Base-by-base conservation (phyloP, 1,140 invertebrate genomes). In the Polypedilum pembai region DNA sequence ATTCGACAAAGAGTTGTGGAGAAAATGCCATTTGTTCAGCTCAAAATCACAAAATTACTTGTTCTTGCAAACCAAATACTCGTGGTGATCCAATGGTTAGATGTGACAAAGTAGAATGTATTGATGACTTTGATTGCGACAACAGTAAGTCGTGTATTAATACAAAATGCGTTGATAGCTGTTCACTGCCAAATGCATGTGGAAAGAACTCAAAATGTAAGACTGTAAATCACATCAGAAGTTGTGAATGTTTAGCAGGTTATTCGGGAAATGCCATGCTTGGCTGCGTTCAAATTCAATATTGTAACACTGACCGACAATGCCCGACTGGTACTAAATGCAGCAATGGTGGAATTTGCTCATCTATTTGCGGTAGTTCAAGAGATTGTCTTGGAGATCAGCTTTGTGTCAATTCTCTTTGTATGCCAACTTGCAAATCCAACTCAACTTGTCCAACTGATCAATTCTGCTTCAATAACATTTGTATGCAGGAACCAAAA, bases 241-340 rank as follows among this genome's bases (percentile, higher is more conserved):
- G 91, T 12, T 96, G 94, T 79, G 87, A 87, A 7, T 96, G 94
- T 80, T 83, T 88, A 79, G 84, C 91, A 17, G 94, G 93, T 18
- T 91, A 88, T 75, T 94, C 92, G 8, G 94, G 94, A 73, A 92
- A 95, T 83, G 91, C 94, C 17, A 89, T 91, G 75, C 83, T 94
- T 40, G 92, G 92, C 8, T 94, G 93, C 79, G 88, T 92, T 45
- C 85, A 87, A 3, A 84, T 94, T 41, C 90, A 93, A 76, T 92
- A 92, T 78, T 95, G 93, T 79, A 88, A 87, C 73, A 82, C 83
- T 76, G 91, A 94, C 74, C 86, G 82, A 20, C 91, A 93, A 77
- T 95, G 93, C 79, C 88, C 92, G 7, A 86, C 90, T 7, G 91
- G 92, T 41, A 91, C 91, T 8, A 88, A 89, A 77, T 95, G 93